These are phyloP conservation scores for Caenorhabditis wallacei DNA, from an alignment of 2,888 invertebrate species.

Conservation along the genomic window DNA sequence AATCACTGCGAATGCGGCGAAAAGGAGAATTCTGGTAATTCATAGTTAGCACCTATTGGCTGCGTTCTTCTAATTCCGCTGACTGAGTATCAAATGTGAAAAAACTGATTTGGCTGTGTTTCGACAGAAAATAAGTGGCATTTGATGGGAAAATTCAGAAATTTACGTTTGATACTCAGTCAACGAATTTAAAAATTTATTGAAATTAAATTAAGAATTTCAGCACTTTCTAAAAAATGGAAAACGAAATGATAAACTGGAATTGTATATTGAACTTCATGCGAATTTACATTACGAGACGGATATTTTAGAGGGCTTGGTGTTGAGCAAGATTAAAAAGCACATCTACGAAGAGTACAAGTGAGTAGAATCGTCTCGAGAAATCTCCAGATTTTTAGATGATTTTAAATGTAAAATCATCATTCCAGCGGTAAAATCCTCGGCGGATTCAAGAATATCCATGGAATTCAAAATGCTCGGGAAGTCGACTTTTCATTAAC, in stretches of 20 bases:
- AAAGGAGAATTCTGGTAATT: conserved; percentile 6
- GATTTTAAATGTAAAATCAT: neutral
- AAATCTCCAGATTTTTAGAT: neutral
- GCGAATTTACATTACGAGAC: neutral
- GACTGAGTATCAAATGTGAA: no score
- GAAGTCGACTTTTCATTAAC: no score
- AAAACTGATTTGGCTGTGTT: no score
- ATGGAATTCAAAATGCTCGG: neutral
- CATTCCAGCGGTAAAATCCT: conserved; percentile 23
- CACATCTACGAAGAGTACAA: neutral
- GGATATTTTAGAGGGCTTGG: neutral
- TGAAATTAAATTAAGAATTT: no score
- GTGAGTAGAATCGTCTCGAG: neutral
- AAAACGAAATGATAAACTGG: neutral
- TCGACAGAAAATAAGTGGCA: no score
- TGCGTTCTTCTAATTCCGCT: no score
- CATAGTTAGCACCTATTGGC: no score
- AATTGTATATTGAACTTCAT: neutral
- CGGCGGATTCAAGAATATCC: conserved; percentile 29
- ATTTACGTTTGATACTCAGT: no score
- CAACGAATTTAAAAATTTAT: no score
- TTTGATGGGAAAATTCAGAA: no score
- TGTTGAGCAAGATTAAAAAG: neutral
- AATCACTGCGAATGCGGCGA: neutral
- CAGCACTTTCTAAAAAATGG: conserved; percentile 24